Base-by-base conservation (phyloP, 1,140 invertebrate species). In the Steinernema feltiae region DNA sequence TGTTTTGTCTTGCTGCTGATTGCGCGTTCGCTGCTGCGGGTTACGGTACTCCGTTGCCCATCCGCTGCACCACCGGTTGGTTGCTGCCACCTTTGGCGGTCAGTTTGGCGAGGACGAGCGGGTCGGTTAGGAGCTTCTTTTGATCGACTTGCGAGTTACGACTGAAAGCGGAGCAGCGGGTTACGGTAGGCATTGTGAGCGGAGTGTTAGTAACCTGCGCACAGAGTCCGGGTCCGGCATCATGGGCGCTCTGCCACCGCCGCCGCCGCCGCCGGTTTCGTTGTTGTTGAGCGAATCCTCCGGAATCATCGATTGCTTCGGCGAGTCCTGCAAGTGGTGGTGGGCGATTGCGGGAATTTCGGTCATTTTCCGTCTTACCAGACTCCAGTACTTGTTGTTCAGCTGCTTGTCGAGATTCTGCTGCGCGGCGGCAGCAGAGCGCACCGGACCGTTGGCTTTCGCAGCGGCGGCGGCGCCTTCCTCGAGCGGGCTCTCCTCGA, bases 171-270 rank as follows among this genome's bases (percentile, higher is more conserved):
- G 15, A 63, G 24, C 12, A n/a, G 2, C 15, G 12, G 12, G 24
- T 63, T 63, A 63, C 7, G 24, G 7, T 7, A 7, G 24, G 53
- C 12, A 7, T 3, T 15, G 24, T 3, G 24, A 63, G 53, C 53
- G 53, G 35, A n/a, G n/a, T n/a, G n/a, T 63, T 63, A 63, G 24
- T 12, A 63, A 63, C 53, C 53, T 63, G 12, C 53, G 53, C 12
- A 63, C 53, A 27, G 53, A 63, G 53, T 63, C 53, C 53, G 53
- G 53, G 24, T 63, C 53, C 53, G 53, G 53, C 53, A 63, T 63
- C 15, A 63, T 3, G 12, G 53, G 15, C 53, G 53, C 53, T 27
- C 53, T 63, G 53, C 53, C 53, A 27, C 53, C 53, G 53, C 53
- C 53, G 53, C 53, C 24, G 53, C 53, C 53, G 24, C 53, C 53